phyloP scores from a whole-genome alignment of 2,113 vertebrate genomes.

The Syngnathoides biaculeatus region DNA sequence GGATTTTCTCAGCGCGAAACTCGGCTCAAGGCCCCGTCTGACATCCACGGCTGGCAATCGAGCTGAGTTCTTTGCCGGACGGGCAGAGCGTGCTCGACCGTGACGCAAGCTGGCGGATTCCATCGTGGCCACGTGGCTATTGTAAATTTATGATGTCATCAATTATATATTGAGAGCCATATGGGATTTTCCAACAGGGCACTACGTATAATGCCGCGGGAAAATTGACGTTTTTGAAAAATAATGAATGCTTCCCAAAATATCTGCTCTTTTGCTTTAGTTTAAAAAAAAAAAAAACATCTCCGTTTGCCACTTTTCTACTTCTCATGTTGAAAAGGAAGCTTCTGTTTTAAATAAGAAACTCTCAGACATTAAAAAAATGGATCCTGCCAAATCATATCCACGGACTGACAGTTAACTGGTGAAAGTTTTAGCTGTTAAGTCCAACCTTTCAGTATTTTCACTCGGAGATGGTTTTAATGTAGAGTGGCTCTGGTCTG shows the following conservation, averaged over 20 bases:
- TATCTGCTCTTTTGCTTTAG: not conserved
- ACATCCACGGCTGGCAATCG: constrained; percentile 46
- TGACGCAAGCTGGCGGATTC: constrained; percentile 26
- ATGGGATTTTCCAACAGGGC: constrained; percentile 57
- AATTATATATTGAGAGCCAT: constrained; percentile 66
- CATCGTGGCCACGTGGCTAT: constrained; percentile 31
- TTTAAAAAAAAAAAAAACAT: not conserved
- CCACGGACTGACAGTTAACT: constrained; percentile 12
- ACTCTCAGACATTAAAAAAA: not conserved
- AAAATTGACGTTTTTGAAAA: constrained; percentile 31
- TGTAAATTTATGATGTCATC: constrained; percentile 66
- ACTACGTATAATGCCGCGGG: constrained; percentile 54
- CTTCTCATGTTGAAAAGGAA: not conserved
- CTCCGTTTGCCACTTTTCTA: not conserved
- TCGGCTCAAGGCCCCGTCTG: constrained; percentile 47
- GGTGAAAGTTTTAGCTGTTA: constrained; percentile 10
- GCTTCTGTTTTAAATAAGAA: not conserved
- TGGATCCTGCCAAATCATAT: not conserved
- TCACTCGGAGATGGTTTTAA: constrained; percentile 33
- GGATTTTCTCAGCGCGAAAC: constrained; percentile 50
- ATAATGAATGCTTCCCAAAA: constrained; percentile 3
- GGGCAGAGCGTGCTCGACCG: constrained; percentile 38
- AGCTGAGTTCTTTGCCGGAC: too few relatives aligned
- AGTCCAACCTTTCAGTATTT: constrained; percentile 12
- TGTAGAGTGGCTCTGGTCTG: constrained; percentile 28